Conservation (phyloP, 2,888 invertebrate species). For the Eupeodes luniger region DNA sequence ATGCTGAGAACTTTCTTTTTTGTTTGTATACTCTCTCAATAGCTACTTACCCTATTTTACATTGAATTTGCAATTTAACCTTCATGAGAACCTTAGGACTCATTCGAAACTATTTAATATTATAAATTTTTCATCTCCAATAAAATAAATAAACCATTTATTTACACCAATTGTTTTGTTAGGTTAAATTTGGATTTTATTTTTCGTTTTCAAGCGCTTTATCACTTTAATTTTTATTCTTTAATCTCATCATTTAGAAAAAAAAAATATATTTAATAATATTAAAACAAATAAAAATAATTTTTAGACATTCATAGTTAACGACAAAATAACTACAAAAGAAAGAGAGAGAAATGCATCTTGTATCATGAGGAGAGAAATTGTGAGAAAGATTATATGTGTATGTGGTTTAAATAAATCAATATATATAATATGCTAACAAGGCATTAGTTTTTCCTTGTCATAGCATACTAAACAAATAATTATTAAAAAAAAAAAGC, state of each 20-base stretch:
- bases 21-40: no score
- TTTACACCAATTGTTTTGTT: conserved; percentile 51
- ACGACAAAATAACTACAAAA: conserved; percentile 55
- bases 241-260: conserved; percentile 73
- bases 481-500: conserved; percentile 22
- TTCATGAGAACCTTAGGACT: no score
- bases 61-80: no score
- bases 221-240: conserved; percentile 74
- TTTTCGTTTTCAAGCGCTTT: conserved; percentile 75
- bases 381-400: conserved; percentile 32
- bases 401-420: conserved; percentile 50
- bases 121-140: neutral
- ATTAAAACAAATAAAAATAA: conserved; percentile 53
- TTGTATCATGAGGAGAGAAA: conserved; percentile 47
- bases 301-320: conserved; percentile 67
- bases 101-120: no score
- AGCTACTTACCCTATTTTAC: no score
- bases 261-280: conserved; percentile 20
- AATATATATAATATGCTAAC: conserved; percentile 53
- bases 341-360: conserved; percentile 66
- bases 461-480: conserved; percentile 31
- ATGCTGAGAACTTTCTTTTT: no score
- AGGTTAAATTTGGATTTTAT: conserved; percentile 76
- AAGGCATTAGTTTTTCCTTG: conserved; percentile 31
- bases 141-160: conserved; percentile 29